Conservation (phyloP, 2,888 invertebrate species). For the Cynaeus angustus region DNA sequence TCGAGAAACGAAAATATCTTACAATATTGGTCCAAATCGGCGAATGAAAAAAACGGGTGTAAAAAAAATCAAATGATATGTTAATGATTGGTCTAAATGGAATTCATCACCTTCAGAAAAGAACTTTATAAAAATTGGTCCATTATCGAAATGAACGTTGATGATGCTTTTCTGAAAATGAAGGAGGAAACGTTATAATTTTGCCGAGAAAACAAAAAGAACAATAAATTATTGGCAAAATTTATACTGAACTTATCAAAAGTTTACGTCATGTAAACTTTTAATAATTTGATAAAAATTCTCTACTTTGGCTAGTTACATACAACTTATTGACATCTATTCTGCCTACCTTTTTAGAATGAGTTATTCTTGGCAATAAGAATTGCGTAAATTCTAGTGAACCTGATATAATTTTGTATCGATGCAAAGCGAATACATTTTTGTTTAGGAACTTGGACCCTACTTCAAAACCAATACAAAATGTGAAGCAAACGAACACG, state of each 20-base stretch:
- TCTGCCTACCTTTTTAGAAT: slow-evolving; percentile 67
- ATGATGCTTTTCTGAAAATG: slow-evolving; percentile 48
- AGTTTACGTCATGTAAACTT: slow-evolving; percentile 60
- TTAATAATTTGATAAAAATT: slow-evolving; percentile 64
- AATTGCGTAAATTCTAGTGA: slow-evolving; percentile 66
- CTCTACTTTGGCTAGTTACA: slow-evolving; percentile 65
- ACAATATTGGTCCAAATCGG: slow-evolving; percentile 56
- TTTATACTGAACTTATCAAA: slow-evolving; percentile 64
- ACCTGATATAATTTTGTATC: slow-evolving; percentile 60
- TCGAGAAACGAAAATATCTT: slow-evolving; percentile 44
- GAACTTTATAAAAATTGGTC: slow-evolving; percentile 53
- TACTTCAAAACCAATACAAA: slow-evolving; percentile 56
- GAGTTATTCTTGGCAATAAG: slow-evolving; percentile 67
- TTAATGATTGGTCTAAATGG: slow-evolving; percentile 61
- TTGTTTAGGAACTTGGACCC: slow-evolving; percentile 70
- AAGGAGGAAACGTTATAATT: slow-evolving; percentile 11
- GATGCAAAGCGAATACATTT: slow-evolving; percentile 51
- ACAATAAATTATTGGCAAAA: slow-evolving; percentile 68
- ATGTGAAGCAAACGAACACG: slow-evolving; percentile 61
- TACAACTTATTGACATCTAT: slow-evolving; percentile 67
- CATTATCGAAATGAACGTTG: slow-evolving; percentile 38
- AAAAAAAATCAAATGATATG: slow-evolving; percentile 61
- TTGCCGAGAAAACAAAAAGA: slow-evolving; percentile 34
- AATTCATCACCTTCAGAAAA: slow-evolving; percentile 50
- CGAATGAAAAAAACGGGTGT: slow-evolving; percentile 46